Evolutionary conservation across 2,113 vertebrate species (phyloP).

Genomic region (Pandion haliaetus): DNA sequence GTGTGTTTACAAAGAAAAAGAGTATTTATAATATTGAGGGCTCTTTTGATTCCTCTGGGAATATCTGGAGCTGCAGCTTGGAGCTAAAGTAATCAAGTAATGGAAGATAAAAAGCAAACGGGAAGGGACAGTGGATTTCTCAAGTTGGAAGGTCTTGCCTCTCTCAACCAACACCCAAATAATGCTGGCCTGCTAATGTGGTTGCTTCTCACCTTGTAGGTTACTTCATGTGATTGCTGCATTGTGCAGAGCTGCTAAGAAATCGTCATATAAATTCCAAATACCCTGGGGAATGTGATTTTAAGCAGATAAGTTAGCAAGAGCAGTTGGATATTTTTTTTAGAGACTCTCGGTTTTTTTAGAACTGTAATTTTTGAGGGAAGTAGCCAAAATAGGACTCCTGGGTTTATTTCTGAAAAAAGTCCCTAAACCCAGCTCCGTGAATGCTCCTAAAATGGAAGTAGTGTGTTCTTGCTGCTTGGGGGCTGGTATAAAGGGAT

Average conservation of each 20-base stretch:
- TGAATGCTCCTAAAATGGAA: too few species aligned
- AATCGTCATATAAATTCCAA: background rate
- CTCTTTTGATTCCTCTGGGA: slow-evolving; percentile 48
- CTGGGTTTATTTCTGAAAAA: background rate
- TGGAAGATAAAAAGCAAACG: slow-evolving; percentile 25
- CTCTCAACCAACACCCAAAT: background rate
- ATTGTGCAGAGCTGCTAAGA: background rate
- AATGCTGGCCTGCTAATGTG: background rate
- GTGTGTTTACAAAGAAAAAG: slow-evolving; percentile 37
- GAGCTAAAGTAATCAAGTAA: background rate
- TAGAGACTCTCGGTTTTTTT: background rate
- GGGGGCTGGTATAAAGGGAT: too few species aligned
- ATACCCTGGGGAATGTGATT: background rate
- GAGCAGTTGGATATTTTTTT: background rate
- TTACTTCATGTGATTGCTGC: background rate
- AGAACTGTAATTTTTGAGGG: background rate
- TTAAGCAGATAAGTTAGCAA: background rate
- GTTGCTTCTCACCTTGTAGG: background rate
- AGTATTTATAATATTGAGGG: slow-evolving; percentile 58
- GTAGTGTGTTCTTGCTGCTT: too few species aligned
- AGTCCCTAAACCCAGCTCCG: too few species aligned
- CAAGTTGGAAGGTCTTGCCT: background rate
- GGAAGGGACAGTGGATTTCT: background rate
- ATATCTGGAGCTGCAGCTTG: background rate
- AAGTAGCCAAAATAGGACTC: background rate